Base-by-base conservation (phyloP, 2,888 invertebrate species). In the Latrodectus hesperus region DNA sequence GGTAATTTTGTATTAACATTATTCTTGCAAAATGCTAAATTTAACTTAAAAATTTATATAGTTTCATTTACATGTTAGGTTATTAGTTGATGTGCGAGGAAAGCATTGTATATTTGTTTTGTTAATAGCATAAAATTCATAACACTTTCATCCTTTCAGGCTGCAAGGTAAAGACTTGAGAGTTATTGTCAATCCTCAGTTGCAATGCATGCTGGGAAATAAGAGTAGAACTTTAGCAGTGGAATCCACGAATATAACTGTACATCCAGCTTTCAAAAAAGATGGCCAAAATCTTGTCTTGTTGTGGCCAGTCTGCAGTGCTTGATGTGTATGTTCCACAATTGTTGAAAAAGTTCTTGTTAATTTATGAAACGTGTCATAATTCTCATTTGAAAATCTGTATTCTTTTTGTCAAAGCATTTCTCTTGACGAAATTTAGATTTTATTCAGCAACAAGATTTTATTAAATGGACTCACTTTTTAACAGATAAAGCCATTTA, bases 151-250 rank as follows among this genome's bases (percentile, higher is more conserved):
- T 8, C 51, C 22, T 79, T 70, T 77, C 92, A 97, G 96, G 92
- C 92, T 95, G 83, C 94, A 95, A 71, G 94, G 94, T 11, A 93
- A 94, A 0, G 96, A 97, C 85, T 92, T 98, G 49, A 93, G 94
- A 38, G 96, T 97, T 4, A 95, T 95, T 38, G 95, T 95, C 65
- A 95, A 95, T 88, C 95, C 95, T 4, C 93, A 92, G 85, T 95
- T 97, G 88, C 94, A 95, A 90, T 97, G 97, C 92, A 96, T 95
- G 91, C 93, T 98, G 89, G 98, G 97, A 75, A 96, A 96, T 90
- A 97, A 97, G 93, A 93, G 95, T 67, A 93, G 94, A 88, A 92
- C 93, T 55, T 92, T 95, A 73, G 92, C 93, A 73, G 93, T 95
- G 22, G 94, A 95, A 91, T 94, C 94, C n/a, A 93, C 81, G 90